Base-by-base conservation (phyloP, 2,797 vertebrate species). In the Manis pentadactyla region DNA sequence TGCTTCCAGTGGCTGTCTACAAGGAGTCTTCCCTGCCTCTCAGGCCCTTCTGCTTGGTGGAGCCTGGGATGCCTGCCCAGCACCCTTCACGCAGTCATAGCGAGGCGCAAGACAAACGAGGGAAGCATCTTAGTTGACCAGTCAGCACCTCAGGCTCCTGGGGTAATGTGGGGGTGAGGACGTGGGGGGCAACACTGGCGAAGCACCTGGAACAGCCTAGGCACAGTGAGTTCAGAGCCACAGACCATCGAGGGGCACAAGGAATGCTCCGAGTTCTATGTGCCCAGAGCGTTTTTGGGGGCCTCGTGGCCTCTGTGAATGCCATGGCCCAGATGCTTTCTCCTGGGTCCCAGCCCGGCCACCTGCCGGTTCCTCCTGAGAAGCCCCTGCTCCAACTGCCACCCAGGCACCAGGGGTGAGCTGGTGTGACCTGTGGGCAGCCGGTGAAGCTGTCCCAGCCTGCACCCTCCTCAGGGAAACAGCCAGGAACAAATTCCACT, bases 211-310 rank as follows among this genome's bases (percentile, higher is more conserved):
- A 78, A 21, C 5, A n/a, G 29, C 0, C 7, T 15, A 1, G 21
- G 81, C 9, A 25, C 5, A 34, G 49, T 51, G 21, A 34, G 4
- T 10, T 49, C 55, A 10, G 21, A 25, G 31, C 0, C 23, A 23
- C n/a, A 12, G 25, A 31, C 4, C 0, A 49, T n/a, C 69, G 13
- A 1, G 25, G 9, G 13, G 4, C 8, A 39, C 0, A 7, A 46
- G 31, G 79, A 13, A n/a, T 1, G 42, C 81, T 61, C 15, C 42
- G 31, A 34, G 42, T 23, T n/a, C 21, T 21, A 23, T 27, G 42
- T 15, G 34, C 39, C 49, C 13, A 5, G 17, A 31, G 15, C 2
- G 1, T 73, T 34, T 23, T 31, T 12, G 2, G 42, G 1, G 34
- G 61, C 37, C 51, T 51, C 8, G 0, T 7, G 55, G 31, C 27